A percentile compares a stretch with the other conserved stretches of the same genome.
phyloP scores from a whole-genome alignment of 53 echinoderm and acorn worm species.

The Hippasteria phrygiana region DNA sequence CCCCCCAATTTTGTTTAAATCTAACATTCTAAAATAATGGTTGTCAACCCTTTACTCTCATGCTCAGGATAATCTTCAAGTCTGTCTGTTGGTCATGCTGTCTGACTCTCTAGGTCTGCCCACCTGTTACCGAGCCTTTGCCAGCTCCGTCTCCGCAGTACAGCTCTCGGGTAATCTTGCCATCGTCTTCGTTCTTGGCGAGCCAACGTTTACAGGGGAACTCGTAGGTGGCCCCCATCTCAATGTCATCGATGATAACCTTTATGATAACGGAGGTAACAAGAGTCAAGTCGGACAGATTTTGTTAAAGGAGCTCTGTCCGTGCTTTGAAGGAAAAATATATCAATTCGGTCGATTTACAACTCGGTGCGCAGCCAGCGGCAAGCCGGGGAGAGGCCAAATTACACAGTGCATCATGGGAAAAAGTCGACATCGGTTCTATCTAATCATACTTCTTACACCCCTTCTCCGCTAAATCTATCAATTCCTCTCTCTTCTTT shows the following conservation, averaged over 20 bases:
- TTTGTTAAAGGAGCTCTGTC: too few species aligned
- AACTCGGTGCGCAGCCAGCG: too few species aligned
- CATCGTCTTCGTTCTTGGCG: slow-evolving; percentile 95
- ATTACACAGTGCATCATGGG: not conserved
- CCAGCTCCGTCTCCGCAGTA: slow-evolving; percentile 77
- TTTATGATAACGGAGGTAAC: not conserved
- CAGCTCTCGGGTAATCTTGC: slow-evolving; percentile 90
- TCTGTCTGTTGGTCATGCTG: not conserved
- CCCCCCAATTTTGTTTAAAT: too few species aligned
- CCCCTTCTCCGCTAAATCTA: too few species aligned
- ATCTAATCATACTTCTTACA: too few species aligned
- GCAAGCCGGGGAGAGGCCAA: too few species aligned
- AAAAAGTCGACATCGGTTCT: not conserved
- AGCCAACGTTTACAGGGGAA: slow-evolving; percentile 94
- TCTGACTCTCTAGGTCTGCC: not conserved
- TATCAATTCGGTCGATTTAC: too few species aligned
- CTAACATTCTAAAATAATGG: too few species aligned
- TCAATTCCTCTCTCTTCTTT: too few species aligned
- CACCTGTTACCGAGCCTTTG: slow-evolving; percentile 38
- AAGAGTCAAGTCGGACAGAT: too few species aligned
- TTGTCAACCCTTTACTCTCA: too few species aligned
- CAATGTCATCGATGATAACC: slow-evolving; percentile 94
- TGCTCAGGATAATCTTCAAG: not conserved
- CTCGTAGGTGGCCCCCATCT: slow-evolving; percentile 87
- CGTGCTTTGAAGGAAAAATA: too few species aligned